Evolutionary conservation across 2,888 invertebrate species (phyloP), one percentile per base, ranked within the genome.

Genomic region (Agrilus biguttatus): DNA sequence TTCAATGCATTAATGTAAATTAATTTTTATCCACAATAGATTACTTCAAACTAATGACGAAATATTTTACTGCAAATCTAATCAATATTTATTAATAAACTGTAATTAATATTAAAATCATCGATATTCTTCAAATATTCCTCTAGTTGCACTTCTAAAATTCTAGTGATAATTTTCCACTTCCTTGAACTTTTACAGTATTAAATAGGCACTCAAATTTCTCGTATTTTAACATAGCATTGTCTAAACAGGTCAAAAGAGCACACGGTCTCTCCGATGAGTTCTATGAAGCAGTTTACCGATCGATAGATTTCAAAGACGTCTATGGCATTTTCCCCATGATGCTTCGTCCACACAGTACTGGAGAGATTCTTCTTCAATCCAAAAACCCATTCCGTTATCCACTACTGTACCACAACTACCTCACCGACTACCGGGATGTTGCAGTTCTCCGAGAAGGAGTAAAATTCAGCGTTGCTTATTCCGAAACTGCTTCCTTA

Each of bases 371-470:
- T 1, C 83, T 80, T 51, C 46, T 67, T 12, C 57, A 61, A 37
- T 73, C 75, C 2, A 73, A 68, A 6, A 71, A 83, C 57, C 83
- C 83, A 0, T 58, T 74, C 39, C 80, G 86, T 7, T 85, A 90
- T 62, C 96, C 96, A 0, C 68, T 88, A 5, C 74, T 96, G 60
- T 82, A 89, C 54, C 91, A 92, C 57, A 95, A 95, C 62, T 96
- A 96, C 60, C 69, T 96, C 47, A 83, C 88, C 1, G 82, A 90
- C 61, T 84, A 83, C 0, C 79, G 84, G 46, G 95, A 95, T 54
- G 80, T 90, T 0, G 75, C 79, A 23, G 85, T 86, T 0, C 63
- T 91, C 41, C 71, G 89, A 17, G 90, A 90, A 65, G 90, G 90
- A 12, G 83, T 88, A 1, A 91, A 91, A 61, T 82, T 87, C 0